A percentile compares a stretch with the other conserved stretches of the same genome.
Conservation (phyloP, 2,113 vertebrate species). For the Hypomesus transpacificus region DNA sequence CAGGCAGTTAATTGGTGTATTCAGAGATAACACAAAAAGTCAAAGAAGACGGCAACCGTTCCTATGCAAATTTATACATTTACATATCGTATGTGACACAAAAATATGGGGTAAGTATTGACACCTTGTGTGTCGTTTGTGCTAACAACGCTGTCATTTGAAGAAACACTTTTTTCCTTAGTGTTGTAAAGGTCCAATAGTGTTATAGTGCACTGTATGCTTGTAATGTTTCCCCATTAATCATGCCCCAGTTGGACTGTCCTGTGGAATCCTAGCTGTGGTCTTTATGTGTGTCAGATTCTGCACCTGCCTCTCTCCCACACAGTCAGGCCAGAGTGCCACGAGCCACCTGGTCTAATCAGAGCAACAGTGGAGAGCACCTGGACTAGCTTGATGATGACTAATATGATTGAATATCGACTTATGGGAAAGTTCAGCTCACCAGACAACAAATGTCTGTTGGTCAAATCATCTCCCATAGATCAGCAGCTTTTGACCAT, state of each 20-base stretch:
- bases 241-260: conserved; percentile 16
- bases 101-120: too few relatives aligned
- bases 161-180: too few relatives aligned
- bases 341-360: conserved; percentile 43
- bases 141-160: too few relatives aligned
- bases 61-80: too few relatives aligned
- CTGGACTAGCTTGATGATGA: conserved; percentile 61
- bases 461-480: conserved; percentile 52
- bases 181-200: conserved; percentile 24
- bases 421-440: conserved; percentile 45
- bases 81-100: too few relatives aligned
- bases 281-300: conserved; percentile 12
- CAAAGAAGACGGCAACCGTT: conserved; percentile 21
- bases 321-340: conserved; percentile 30
- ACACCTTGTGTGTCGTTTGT: too few relatives aligned
- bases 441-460: conserved; percentile 44
- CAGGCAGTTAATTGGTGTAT: conserved; percentile 49
- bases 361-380: conserved; percentile 39
- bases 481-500: conserved; percentile 51
- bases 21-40: conserved; percentile 12
- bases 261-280: conserved; percentile 26
- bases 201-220: conserved; percentile 8
- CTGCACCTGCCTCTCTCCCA: conserved; percentile 58
- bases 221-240: conserved; percentile 40
- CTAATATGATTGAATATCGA: conserved; percentile 49